Evolutionary conservation across 2,113 vertebrate species (phyloP).

Genomic region (Ceyx melanurus): DNA sequence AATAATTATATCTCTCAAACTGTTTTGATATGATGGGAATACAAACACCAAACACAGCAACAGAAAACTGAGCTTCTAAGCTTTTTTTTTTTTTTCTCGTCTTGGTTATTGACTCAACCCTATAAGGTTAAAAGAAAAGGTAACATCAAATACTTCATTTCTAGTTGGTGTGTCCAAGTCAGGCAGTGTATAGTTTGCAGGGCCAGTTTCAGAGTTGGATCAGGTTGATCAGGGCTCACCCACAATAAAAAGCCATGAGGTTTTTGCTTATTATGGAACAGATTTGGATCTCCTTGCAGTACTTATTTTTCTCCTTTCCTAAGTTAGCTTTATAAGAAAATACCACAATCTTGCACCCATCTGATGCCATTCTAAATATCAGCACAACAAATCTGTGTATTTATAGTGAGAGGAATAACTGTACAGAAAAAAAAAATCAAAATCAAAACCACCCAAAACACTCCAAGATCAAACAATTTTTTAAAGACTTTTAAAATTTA

Average conservation of each 20-base stretch:
- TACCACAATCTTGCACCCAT: not conserved
- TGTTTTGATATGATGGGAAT: not conserved
- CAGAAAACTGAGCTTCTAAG: not conserved
- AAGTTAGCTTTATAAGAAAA: not conserved
- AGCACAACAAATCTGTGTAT: not conserved
- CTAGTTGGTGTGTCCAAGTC: not conserved
- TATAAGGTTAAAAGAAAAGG: not conserved
- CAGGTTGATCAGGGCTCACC: not conserved
- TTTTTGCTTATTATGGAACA: not conserved
- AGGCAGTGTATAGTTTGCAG: not conserved
- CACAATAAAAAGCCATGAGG: not conserved
- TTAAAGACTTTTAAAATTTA: not conserved
- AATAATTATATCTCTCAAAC: not conserved
- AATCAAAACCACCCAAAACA: not conserved
- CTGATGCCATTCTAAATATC: not conserved
- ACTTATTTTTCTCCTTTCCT: not conserved
- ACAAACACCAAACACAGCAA: not conserved
- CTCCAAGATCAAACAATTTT: not conserved
- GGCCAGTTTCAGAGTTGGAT: not conserved
- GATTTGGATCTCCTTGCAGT: not conserved
- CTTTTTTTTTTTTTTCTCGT: not conserved
- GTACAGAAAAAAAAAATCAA: no score
- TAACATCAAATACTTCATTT: not conserved
- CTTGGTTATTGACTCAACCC: not conserved
- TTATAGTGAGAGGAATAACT: not conserved